A percentile compares a stretch with the other conserved stretches of the same genome.
phyloP scores from a whole-genome alignment of 2,113 vertebrate genomes.

The Rostratula benghalensis region DNA sequence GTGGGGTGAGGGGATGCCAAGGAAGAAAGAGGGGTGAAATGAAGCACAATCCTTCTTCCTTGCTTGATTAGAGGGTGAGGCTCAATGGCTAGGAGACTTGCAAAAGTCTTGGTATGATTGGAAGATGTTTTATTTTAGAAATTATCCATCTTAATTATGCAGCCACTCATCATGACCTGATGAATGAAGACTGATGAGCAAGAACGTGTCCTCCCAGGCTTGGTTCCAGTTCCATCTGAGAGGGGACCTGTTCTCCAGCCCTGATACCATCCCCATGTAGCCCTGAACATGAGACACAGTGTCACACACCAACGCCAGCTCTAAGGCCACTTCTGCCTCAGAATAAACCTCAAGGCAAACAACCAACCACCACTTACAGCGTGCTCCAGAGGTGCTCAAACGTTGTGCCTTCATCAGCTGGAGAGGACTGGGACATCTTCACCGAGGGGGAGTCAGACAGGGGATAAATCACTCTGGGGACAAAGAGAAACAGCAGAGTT shows the following conservation, averaged over 20 bases:
- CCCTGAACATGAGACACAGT: background rate
- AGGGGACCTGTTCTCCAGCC: background rate
- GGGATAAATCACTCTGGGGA: conserved; percentile 80
- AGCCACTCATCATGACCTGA: background rate
- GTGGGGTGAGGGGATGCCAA: background rate
- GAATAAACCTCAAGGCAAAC: fast-evolving
- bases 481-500: background rate
- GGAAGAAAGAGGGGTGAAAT: background rate
- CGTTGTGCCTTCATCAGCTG: conserved; percentile 86
- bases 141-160: background rate
- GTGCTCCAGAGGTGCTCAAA: conserved; percentile 96
- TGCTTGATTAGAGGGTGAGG: background rate
- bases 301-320: background rate
- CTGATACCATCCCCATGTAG: background rate
- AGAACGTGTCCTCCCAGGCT: background rate
- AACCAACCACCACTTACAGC: conserved; percentile 81
- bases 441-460: conserved; percentile 68
- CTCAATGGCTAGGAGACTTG: background rate
- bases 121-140: background rate
- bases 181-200: too few relatives aligned
- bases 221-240: background rate
- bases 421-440: conserved; percentile 89
- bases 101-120: background rate
- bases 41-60: background rate
- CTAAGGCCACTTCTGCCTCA: background rate